phyloP scores from a whole-genome alignment of 1,140 invertebrate species.

The Plectrocnemia conspersa region DNA sequence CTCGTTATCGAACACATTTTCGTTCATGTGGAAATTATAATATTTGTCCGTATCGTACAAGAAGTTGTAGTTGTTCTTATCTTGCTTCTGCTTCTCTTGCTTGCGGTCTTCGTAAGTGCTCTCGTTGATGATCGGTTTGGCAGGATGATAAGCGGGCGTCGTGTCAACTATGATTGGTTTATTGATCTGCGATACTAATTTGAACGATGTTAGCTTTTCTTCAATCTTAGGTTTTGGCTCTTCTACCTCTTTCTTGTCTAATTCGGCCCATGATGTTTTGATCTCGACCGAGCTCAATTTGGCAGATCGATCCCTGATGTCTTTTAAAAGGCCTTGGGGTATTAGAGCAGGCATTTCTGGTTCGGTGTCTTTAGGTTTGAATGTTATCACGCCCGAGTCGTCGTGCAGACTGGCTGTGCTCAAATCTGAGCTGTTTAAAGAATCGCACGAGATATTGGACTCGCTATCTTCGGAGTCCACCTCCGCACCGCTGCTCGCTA shows the following conservation, averaged over 20 bases:
- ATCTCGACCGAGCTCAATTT: conserved; percentile 43
- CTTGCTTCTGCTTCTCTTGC: conserved; percentile 50
- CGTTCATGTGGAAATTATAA: conserved; percentile 78
- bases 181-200: conserved; percentile 49
- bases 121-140: conserved; percentile 55
- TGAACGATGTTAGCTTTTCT: conserved; percentile 48
- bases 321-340: conserved; percentile 55
- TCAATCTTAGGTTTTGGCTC: conserved; percentile 23
- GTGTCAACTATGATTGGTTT: conserved; percentile 15
- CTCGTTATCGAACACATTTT: conserved; percentile 59
- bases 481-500: conserved; percentile 54
- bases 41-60: conserved; percentile 69
- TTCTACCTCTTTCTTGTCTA: conserved; percentile 28
- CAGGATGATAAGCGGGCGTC: conserved; percentile 13
- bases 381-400: conserved; percentile 24
- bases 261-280: conserved; percentile 31
- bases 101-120: conserved; percentile 63
- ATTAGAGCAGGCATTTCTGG: conserved; percentile 29
- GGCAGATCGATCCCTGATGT: conserved; percentile 55
- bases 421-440: conserved; percentile 61
- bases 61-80: conserved; percentile 51
- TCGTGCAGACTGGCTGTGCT: conserved; percentile 45
- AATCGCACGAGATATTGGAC: conserved; percentile 67
- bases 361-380: conserved; percentile 21
- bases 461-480: conserved; percentile 64